Base-by-base conservation (phyloP, 2,113 vertebrate species). In the Fulica atra region DNA sequence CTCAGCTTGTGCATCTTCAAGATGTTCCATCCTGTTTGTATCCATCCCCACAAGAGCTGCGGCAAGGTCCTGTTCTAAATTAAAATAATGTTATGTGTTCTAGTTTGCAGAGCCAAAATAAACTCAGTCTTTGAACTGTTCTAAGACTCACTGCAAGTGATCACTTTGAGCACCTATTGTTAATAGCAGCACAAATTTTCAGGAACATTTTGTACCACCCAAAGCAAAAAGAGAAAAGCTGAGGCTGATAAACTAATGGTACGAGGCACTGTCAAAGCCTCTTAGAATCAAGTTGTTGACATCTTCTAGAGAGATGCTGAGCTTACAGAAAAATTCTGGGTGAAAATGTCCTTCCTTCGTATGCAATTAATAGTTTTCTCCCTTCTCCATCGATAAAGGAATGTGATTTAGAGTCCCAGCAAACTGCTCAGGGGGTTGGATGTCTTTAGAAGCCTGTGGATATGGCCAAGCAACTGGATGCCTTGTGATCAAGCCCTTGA, bases 281-380 rank as follows among this genome's bases (percentile, higher is more conserved):
- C 13, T 78, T 79, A 68, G 57, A 92, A 65, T 72, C 35, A 84
- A 68, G 48, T 6, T 42, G 73, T 50, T 90, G 72, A 53, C 44
- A 65, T 92, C 79, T 89, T 91, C 76, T 53, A 69, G 50, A 28
- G 83, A 68, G 48, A 90, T 81, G 44, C 33, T 84, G 82, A 88
- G 56, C 69, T 86, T 84, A 83, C 57, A 69, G 50, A 87, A 86
- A 82, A 74, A 7, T 4, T 93, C 60, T 33, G 17, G 26, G 7
- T 80, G 86, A 76, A 92, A 92, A 74, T 26, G 72, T 86, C 72
- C 48, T 74, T 84, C 72, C 44, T 74, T 81, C 65, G 72, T 92
- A 79, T 89, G 80, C 82, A 90, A 95, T 90, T 78, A 96, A 64
- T 84, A 64, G 63, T 79, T 86, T 81, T 92, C 56, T 90, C 21